phyloP scores from a whole-genome alignment of 2,113 vertebrate genomes.

The Podilymbus podiceps region DNA sequence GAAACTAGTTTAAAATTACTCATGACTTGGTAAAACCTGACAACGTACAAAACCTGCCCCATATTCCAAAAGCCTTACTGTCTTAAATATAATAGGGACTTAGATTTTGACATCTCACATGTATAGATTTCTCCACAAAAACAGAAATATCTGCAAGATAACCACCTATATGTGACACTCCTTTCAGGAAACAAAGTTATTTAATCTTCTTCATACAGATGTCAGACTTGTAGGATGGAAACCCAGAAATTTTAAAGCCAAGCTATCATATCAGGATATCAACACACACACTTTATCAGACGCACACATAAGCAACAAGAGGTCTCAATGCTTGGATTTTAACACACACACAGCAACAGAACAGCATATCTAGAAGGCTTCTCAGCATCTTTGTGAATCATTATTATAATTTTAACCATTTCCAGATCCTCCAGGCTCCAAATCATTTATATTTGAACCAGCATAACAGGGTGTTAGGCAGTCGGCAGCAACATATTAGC shows the following conservation, averaged over 20 bases:
- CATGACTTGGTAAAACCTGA: background rate
- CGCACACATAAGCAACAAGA: background rate
- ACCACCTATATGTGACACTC: background rate
- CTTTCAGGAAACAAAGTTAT: background rate
- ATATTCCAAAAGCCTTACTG: background rate
- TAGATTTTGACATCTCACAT: background rate
- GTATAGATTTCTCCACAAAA: background rate
- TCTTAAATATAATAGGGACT: background rate
- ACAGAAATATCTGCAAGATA: background rate
- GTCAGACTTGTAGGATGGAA: background rate
- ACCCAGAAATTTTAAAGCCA: background rate
- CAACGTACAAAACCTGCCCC: background rate
- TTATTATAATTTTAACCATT: background rate
- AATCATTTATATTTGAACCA: background rate
- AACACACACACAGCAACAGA: background rate
- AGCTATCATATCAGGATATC: background rate
- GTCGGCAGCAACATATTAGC: background rate
- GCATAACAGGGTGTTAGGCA: fast-evolving
- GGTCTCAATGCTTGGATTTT: background rate
- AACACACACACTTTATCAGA: background rate
- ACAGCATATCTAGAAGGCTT: background rate
- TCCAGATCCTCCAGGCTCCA: background rate
- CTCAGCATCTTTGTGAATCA: background rate
- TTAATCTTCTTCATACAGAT: background rate
- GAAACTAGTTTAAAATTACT: background rate